Percentiles rank a stretch among this genome's conserved stretches.
Evolutionary conservation across 2,888 invertebrate species (phyloP).

Genomic region (Caenorhabditis auriculariae): DNA sequence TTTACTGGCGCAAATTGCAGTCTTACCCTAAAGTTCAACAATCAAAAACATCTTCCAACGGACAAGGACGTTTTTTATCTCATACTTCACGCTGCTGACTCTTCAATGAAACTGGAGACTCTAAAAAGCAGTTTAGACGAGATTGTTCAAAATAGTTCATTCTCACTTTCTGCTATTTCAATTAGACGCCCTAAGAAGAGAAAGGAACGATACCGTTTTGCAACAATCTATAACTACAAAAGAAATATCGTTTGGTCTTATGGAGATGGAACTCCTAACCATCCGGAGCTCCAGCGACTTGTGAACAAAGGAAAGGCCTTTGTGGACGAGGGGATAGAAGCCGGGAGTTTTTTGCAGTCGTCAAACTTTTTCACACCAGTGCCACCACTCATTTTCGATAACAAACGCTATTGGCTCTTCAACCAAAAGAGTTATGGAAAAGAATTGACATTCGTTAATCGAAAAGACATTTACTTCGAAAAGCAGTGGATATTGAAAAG

Average conservation of each 20-base stretch:
- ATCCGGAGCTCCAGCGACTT: too few species aligned
- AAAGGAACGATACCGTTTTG: slow-evolving; percentile 19
- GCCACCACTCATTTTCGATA: too few species aligned
- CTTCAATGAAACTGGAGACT: slow-evolving; percentile 5
- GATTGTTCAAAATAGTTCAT: slow-evolving; percentile 7
- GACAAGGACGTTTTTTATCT: slow-evolving; percentile 14
- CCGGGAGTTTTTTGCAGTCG: too few species aligned
- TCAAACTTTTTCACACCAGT: too few species aligned
- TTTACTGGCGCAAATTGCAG: slow-evolving; percentile 54
- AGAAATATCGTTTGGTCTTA: slow-evolving; percentile 12
- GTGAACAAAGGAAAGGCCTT: too few species aligned
- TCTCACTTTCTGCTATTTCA: slow-evolving; percentile 8
- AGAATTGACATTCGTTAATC: too few species aligned
- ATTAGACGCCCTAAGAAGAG: slow-evolving; percentile 9
- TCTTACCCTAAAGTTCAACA: slow-evolving; percentile 13
- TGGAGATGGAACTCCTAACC: too few species aligned
- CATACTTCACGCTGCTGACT: slow-evolving; percentile 39
- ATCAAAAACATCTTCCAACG: background rate
- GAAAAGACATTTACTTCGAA: too few species aligned
- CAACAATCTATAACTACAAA: slow-evolving; percentile 22
- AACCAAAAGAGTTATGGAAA: too few species aligned
- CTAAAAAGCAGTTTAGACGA: slow-evolving; percentile 7
- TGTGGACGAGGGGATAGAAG: too few species aligned
- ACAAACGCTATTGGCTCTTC: too few species aligned
- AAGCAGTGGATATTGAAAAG: too few species aligned